phyloP scores from a whole-genome alignment of 1,140 invertebrate genomes.

The Drosophila nigromelanica region DNA sequence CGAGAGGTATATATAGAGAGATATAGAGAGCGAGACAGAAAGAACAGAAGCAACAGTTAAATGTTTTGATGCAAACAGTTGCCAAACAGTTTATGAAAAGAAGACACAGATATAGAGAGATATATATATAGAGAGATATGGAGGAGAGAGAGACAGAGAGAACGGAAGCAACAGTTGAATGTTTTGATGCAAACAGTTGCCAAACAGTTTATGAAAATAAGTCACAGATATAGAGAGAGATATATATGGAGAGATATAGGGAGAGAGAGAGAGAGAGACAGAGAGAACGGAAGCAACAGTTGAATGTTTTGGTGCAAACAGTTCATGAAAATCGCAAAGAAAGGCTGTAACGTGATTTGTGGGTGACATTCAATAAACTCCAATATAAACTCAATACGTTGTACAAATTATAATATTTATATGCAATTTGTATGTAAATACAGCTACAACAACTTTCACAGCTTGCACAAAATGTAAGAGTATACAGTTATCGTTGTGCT shows the following conservation, averaged over 20 bases:
- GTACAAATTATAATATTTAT: too few relatives aligned
- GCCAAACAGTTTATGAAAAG: background rate
- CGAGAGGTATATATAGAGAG: too few relatives aligned
- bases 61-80: too few relatives aligned
- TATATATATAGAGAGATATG: background rate
- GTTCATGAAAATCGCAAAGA: too few relatives aligned
- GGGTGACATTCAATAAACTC: too few relatives aligned
- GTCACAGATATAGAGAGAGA: background rate
- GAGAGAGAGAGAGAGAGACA: too few relatives aligned
- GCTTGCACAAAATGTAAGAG: background rate
- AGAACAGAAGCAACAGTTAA: background rate
- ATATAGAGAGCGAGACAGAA: background rate
- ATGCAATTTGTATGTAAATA: too few relatives aligned
- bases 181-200: too few relatives aligned
- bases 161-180: background rate
- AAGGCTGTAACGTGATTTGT: too few relatives aligned
- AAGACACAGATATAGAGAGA: background rate
- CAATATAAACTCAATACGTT: too few relatives aligned
- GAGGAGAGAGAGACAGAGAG: background rate
- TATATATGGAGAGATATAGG: background rate
- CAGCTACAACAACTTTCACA: too few relatives aligned
- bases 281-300: background rate
- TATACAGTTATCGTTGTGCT: conserved; percentile 8
- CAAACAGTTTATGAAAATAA: background rate
- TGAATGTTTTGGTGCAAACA: too few relatives aligned